These are phyloP conservation scores for Exephanes ischioxanthus DNA, from an alignment of 2,888 invertebrate genomes.

Conservation along the genomic window DNA sequence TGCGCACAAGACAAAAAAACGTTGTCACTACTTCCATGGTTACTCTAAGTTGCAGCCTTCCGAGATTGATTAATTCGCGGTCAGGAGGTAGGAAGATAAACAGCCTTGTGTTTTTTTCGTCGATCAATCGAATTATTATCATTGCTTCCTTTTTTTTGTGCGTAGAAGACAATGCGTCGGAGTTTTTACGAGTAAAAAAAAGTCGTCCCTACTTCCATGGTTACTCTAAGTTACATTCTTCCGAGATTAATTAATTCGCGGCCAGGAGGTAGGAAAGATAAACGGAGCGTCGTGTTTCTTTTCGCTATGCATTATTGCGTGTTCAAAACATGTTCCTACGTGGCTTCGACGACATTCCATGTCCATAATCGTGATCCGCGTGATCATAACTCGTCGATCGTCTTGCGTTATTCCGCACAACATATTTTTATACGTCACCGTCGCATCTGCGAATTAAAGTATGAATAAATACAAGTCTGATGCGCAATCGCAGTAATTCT, in stretches of 20 bases:
- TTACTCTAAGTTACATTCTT: background rate
- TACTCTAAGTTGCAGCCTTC: background rate
- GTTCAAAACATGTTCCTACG: constrained; percentile 56
- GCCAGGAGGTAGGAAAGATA: background rate
- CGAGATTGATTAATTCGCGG: background rate
- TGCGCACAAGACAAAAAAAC: background rate
- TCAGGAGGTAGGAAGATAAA: background rate
- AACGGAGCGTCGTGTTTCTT: background rate
- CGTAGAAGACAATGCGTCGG: background rate
- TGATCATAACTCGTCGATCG: constrained; percentile 8
- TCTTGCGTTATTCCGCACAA: constrained; percentile 49
- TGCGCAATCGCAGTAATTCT: background rate
- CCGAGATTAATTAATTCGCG: background rate
- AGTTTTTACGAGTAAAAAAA: background rate
- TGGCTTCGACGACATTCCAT: constrained; percentile 51
- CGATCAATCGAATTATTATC: constrained; percentile 6
- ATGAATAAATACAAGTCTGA: constrained; percentile 39
- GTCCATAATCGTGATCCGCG: constrained; percentile 22
- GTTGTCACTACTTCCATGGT: background rate
- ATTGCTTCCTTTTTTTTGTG: background rate
- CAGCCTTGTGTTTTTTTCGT: background rate
- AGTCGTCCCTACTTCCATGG: background rate
- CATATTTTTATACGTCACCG: constrained; percentile 65
- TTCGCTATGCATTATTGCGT: background rate
- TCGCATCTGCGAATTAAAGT: constrained; percentile 45